Percentiles rank a stretch among this genome's conserved stretches.
phyloP scores from a whole-genome alignment of 1,140 invertebrate species.

The Zaprionus camerounensis region DNA sequence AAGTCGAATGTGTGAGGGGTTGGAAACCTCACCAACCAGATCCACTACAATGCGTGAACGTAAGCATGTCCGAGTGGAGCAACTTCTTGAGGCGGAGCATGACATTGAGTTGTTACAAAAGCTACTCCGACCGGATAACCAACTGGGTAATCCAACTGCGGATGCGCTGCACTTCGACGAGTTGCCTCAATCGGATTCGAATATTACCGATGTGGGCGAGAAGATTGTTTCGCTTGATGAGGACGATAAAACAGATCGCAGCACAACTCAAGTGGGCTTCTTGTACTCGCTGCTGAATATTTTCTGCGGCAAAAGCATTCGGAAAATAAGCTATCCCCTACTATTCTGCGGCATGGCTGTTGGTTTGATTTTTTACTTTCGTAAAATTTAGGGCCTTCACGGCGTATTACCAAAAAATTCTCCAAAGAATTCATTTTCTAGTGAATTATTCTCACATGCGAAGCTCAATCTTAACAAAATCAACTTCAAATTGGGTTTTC shows the following conservation, averaged over 20 bases:
- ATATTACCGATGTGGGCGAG: conserved; percentile 1
- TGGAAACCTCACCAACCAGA: not conserved
- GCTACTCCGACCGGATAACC: conserved; percentile 32
- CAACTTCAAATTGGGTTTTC: conserved; percentile 36
- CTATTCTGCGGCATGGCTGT: conserved; percentile 60
- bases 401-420: conserved; percentile 17
- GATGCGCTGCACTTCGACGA: not conserved
- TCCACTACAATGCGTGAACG: conserved; percentile 11
- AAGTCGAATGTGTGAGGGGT: not conserved
- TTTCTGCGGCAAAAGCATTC: conserved; percentile 20
- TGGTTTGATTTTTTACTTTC: conserved; percentile 58
- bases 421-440: not conserved
- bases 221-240: not conserved
- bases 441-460: conserved; percentile 1
- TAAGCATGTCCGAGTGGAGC: conserved; percentile 46
- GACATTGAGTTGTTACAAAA: conserved; percentile 53
- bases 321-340: conserved; percentile 50
- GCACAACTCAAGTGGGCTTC: conserved; percentile 15
- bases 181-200: not conserved
- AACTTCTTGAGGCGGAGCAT: conserved; percentile 47
- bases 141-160: not conserved
- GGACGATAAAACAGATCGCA: not conserved
- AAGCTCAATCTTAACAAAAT: conserved; percentile 38
- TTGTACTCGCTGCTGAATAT: conserved; percentile 32
- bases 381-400: conserved; percentile 51